These are phyloP conservation scores for Dasysyrphus tricinctus DNA, from an alignment of 2,888 invertebrate genomes.

Conservation along the genomic window DNA sequence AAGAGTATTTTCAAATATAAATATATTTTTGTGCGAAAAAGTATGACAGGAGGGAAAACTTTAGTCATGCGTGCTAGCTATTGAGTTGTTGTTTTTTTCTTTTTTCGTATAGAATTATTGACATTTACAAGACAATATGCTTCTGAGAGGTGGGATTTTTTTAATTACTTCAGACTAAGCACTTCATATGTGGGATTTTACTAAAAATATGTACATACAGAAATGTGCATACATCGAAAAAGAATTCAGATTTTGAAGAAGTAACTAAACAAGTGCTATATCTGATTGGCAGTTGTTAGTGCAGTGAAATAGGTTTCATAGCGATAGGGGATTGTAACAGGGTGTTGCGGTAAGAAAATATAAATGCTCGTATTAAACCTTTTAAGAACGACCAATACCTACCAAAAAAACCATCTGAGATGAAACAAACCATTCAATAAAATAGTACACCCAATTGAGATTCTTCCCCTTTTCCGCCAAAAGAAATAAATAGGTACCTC, in stretches of 20 bases:
- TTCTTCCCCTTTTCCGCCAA: too few species aligned
- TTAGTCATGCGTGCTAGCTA: slow-evolving; percentile 53
- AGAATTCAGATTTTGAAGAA: neutral
- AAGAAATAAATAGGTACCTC: too few species aligned
- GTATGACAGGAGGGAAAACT: slow-evolving; percentile 26
- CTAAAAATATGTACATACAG: too few species aligned
- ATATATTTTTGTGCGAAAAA: slow-evolving; percentile 13
- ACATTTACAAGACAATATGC: slow-evolving; percentile 36
- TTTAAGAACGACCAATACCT: too few species aligned
- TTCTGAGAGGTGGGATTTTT: neutral
- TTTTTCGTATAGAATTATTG: slow-evolving; percentile 9
- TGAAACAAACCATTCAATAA: too few species aligned
- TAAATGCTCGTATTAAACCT: too few species aligned
- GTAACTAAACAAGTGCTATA: neutral
- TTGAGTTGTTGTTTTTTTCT: slow-evolving; percentile 25
- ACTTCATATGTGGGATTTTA: neutral
- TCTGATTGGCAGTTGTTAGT: too few species aligned
- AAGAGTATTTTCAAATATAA: slow-evolving; percentile 18
- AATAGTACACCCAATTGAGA: too few species aligned
- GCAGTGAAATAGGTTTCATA: too few species aligned
- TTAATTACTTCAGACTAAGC: neutral
- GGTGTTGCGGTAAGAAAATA: too few species aligned
- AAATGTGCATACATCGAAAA: neutral
- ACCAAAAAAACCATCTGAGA: too few species aligned
- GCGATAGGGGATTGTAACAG: too few species aligned